Percentiles rank a stretch among this genome's conserved stretches.
phyloP scores from a whole-genome alignment of 2,888 invertebrate species.

The Seira sanloemensis region DNA sequence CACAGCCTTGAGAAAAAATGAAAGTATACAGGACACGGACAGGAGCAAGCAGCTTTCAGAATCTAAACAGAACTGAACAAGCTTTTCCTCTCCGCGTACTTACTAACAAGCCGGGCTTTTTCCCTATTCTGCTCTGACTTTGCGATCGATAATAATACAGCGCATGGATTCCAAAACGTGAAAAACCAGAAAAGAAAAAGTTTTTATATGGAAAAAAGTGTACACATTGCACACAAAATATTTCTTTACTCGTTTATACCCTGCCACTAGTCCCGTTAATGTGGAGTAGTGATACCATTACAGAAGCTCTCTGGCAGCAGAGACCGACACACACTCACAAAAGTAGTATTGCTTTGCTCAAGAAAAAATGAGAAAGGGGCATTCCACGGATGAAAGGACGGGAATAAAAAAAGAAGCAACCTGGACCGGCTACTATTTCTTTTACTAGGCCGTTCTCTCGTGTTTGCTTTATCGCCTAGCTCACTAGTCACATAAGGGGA shows the following conservation, averaged over 20 bases:
- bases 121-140: neutral
- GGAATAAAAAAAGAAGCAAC: neutral
- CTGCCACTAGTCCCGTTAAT: neutral
- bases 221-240: neutral
- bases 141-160: constrained; percentile 59
- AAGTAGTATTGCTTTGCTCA: neutral
- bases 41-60: constrained; percentile 39
- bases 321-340: neutral
- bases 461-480: constrained; percentile 1
- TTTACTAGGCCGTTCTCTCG: neutral
- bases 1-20: constrained; percentile 40
- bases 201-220: neutral
- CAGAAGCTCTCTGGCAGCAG: too few relatives aligned
- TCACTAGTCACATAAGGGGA: neutral
- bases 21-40: constrained; percentile 27
- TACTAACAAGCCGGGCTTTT: constrained; percentile 59
- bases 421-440: neutral
- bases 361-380: neutral
- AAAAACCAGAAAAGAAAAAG: constrained; percentile 19
- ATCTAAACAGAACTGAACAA: constrained; percentile 48
- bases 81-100: constrained; percentile 25
- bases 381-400: constrained; percentile 8
- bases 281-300: neutral
- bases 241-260: neutral
- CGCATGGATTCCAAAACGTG: constrained; percentile 53